Conservation (phyloP, 2,888 invertebrate genomes). For the Caenorhabditis afra region DNA sequence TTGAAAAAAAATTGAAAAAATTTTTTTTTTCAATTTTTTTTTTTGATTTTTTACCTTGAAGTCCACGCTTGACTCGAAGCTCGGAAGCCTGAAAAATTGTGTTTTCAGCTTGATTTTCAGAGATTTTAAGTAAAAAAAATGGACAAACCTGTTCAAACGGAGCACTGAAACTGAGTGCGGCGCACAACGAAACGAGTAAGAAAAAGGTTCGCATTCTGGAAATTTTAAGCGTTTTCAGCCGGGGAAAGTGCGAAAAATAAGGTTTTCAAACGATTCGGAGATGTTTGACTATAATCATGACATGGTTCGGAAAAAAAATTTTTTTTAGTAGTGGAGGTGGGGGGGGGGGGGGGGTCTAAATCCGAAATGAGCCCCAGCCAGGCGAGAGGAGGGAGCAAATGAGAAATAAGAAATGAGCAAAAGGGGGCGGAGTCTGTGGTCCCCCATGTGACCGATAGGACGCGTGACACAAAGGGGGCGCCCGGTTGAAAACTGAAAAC, state of each 20-base stretch:
- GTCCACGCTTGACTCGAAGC: not conserved
- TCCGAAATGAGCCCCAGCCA: no score
- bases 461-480: no score
- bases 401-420: no score
- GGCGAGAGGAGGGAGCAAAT: no score
- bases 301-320: not conserved
- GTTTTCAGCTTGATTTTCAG: not conserved
- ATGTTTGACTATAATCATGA: constrained; percentile 1
- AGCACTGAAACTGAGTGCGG: constrained; percentile 48
- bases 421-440: no score
- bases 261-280: not conserved
- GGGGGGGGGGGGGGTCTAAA: not conserved
- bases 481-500: no score
- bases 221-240: not conserved
- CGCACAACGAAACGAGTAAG: constrained; percentile 49
- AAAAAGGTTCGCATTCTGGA: constrained; percentile 49
- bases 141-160: constrained; percentile 34
- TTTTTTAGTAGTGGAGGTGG: not conserved
- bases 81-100: constrained; percentile 18
- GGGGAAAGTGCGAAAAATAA: no score
- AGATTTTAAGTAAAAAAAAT: not conserved
- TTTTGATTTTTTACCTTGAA: not conserved
- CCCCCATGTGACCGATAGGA: no score
- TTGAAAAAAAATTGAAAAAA: constrained; percentile 1
- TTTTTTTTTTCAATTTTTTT: not conserved